Evolutionary conservation across 2,888 invertebrate species (phyloP).

Genomic region (Folsomia candida): DNA sequence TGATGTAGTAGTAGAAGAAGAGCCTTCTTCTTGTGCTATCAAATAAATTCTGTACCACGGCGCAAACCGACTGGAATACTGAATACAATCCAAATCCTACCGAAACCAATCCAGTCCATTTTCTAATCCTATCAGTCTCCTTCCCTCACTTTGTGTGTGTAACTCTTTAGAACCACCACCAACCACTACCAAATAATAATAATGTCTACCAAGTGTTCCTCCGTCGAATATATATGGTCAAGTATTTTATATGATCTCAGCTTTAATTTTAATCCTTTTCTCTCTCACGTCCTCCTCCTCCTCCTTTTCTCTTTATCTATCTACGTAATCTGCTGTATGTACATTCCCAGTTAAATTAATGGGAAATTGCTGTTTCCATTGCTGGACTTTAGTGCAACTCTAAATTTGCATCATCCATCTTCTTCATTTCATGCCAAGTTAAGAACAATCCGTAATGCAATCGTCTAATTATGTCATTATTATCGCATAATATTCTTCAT

Average conservation of each 20-base stretch:
- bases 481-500: too few species aligned
- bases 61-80: constrained; percentile 15
- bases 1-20: neutral
- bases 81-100: neutral
- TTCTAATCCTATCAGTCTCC: neutral
- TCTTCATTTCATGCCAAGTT: too few species aligned
- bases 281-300: neutral
- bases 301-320: too few species aligned
- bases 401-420: too few species aligned
- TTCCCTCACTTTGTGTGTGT: neutral
- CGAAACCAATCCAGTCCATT: constrained; percentile 7
- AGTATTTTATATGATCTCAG: constrained; percentile 11
- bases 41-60: constrained; percentile 4
- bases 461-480: too few species aligned
- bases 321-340: too few species aligned
- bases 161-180: neutral
- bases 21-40: neutral
- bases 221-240: neutral
- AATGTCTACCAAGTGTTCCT: neutral
- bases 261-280: constrained; percentile 3
- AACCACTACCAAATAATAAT: neutral
- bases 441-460: too few species aligned
- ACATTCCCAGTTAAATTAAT: too few species aligned
- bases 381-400: too few species aligned
- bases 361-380: too few species aligned